Evolutionary conservation across 2,113 vertebrate species (phyloP).

Genomic region (Megatriorchis doriae): DNA sequence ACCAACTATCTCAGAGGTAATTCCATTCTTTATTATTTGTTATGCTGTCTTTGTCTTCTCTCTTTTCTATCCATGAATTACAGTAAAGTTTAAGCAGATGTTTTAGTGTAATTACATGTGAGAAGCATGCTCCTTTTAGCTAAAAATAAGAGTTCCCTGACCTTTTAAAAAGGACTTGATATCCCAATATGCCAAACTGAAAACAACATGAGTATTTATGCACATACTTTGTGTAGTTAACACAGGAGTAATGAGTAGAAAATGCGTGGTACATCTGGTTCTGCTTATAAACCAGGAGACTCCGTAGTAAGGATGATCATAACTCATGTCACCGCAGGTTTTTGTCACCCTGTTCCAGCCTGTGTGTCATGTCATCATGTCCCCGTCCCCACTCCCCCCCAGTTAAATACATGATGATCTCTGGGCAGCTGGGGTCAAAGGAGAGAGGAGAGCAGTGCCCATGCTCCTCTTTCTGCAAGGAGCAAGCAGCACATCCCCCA

Average conservation of each 20-base stretch:
- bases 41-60: neutral
- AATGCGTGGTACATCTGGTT: neutral
- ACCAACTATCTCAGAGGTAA: neutral
- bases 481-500: neutral
- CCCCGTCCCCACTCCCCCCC: too few species aligned
- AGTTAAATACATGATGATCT: neutral
- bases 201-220: neutral
- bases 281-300: neutral
- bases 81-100: neutral
- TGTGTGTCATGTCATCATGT: too few species aligned
- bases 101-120: neutral
- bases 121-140: neutral
- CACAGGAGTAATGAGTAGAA: neutral
- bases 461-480: neutral
- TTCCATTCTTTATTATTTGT: neutral
- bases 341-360: too few species aligned
- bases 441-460: neutral
- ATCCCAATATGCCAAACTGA: neutral
- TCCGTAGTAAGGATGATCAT: accelerated
- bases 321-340: neutral
- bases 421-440: too few species aligned
- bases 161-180: neutral
- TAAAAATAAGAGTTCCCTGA: neutral
- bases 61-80: neutral
- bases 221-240: neutral